Percentiles rank a stretch among this genome's conserved stretches.
Conservation (phyloP, 1,140 invertebrate species). For the Drosophila triauraria region DNA sequence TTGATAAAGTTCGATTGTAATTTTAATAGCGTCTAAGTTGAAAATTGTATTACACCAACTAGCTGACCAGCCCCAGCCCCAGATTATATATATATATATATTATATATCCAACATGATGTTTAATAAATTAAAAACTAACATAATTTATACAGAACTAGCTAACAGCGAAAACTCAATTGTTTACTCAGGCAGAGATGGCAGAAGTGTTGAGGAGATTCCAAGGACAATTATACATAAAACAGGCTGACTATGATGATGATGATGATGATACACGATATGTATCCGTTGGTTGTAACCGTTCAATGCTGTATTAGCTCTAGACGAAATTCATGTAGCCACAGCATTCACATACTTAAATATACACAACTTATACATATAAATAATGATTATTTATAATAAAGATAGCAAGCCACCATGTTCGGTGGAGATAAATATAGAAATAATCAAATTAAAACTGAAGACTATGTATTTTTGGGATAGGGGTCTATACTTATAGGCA, state of each 20-base stretch:
- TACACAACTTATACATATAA: constrained; percentile 21
- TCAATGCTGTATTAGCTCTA: constrained; percentile 63
- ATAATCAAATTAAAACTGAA: constrained; percentile 4
- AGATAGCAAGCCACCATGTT: constrained; percentile 5
- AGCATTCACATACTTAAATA: constrained; percentile 45
- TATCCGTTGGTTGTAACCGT: constrained; percentile 66
- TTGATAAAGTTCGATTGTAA: constrained; percentile 12
- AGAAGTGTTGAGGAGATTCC: constrained; percentile 38
- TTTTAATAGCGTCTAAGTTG: constrained; percentile 51
- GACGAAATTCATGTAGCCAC: constrained; percentile 56
- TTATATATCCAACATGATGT: constrained; percentile 3
- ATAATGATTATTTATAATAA: constrained; percentile 44
- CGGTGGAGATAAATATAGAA: constrained; percentile 16
- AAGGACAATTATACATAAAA: constrained; percentile 39
- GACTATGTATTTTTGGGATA: neutral
- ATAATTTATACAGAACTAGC: constrained; percentile 30
- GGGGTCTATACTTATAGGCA: neutral
- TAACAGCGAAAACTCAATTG: constrained; percentile 45
- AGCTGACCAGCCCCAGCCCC: constrained; percentile 13
- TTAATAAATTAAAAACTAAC: constrained; percentile 37
- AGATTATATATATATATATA: constrained; percentile 6
- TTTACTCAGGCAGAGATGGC: constrained; percentile 54
- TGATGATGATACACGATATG: neutral
- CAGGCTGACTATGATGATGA: constrained; percentile 31
- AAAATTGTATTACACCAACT: constrained; percentile 40